Evolutionary conservation across 1,140 invertebrate genomes (phyloP).

Genomic region (Drosophila tristis): DNA sequence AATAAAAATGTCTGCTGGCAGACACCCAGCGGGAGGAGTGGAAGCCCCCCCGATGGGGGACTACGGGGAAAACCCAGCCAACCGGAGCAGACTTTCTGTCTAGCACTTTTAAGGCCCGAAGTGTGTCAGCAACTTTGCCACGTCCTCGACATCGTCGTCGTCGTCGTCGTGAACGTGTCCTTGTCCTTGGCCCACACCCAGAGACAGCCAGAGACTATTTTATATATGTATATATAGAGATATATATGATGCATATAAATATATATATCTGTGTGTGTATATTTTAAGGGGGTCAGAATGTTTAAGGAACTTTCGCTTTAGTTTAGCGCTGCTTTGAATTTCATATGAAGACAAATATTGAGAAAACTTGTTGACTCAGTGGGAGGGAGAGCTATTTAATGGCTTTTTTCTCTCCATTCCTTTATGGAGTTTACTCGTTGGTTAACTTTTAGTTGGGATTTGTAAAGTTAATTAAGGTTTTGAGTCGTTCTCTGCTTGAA

Average conservation of each 20-base stretch:
- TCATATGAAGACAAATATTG: conserved; percentile 34
- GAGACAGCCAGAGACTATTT: conserved; percentile 29
- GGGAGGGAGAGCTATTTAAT: too few species aligned
- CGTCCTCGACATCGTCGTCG: conserved; percentile 58
- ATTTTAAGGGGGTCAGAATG: conserved; percentile 27
- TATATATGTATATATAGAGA: conserved; percentile 55
- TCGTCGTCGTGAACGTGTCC: conserved; percentile 65
- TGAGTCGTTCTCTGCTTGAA: too few species aligned
- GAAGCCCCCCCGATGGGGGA: not conserved
- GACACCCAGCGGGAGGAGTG: conserved; percentile 30
- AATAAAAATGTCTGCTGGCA: conserved; percentile 80
- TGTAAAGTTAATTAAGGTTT: too few species aligned
- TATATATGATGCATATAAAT: conserved; percentile 27
- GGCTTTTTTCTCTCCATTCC: too few species aligned
- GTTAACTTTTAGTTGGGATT: too few species aligned
- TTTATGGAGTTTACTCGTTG: too few species aligned
- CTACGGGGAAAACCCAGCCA: conserved; percentile 30
- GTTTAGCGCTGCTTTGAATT: conserved; percentile 60
- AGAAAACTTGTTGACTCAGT: conserved; percentile 47
- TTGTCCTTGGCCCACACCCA: conserved; percentile 76
- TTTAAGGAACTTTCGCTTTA: conserved; percentile 67
- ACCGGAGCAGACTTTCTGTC: conserved; percentile 69
- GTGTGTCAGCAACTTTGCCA: conserved; percentile 80
- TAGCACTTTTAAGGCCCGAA: conserved; percentile 71
- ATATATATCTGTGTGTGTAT: conserved; percentile 22